phyloP scores from a whole-genome alignment of 2,113 vertebrate species.

The Phoenicopterus ruber region DNA sequence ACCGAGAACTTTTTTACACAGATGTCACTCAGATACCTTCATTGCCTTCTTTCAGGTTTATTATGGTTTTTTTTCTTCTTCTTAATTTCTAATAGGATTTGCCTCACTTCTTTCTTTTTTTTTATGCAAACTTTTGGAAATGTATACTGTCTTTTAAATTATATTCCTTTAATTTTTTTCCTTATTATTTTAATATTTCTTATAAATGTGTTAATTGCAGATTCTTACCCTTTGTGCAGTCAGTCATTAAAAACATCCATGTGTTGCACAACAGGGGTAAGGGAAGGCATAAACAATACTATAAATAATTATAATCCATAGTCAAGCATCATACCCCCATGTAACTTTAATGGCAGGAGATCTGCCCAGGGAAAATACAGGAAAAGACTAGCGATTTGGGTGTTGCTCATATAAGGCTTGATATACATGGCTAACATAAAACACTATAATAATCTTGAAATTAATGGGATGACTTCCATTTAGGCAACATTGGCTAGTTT shows the following conservation, averaged over 20 bases:
- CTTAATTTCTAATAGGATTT: background rate
- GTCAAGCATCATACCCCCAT: background rate
- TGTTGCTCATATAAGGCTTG: background rate
- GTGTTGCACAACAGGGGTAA: background rate
- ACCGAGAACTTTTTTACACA: background rate
- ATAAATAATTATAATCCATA: background rate
- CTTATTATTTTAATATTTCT: background rate
- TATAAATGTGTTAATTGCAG: background rate
- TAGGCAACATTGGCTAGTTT: background rate
- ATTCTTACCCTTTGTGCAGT: background rate
- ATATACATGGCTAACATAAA: background rate
- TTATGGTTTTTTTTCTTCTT: fast-evolving
- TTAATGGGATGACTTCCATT: background rate
- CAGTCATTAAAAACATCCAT: background rate
- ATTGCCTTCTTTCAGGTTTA: background rate
- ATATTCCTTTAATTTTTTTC: background rate
- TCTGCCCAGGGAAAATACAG: background rate
- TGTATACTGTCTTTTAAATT: background rate
- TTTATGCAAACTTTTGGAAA: background rate
- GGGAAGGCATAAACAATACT: background rate
- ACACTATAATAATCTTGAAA: background rate
- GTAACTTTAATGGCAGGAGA: background rate
- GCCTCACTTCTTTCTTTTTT: background rate
- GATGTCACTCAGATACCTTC: background rate
- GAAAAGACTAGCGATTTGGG: background rate